Evolutionary conservation across 2,113 vertebrate species (phyloP).

Genomic region (Polyodon spathula): DNA sequence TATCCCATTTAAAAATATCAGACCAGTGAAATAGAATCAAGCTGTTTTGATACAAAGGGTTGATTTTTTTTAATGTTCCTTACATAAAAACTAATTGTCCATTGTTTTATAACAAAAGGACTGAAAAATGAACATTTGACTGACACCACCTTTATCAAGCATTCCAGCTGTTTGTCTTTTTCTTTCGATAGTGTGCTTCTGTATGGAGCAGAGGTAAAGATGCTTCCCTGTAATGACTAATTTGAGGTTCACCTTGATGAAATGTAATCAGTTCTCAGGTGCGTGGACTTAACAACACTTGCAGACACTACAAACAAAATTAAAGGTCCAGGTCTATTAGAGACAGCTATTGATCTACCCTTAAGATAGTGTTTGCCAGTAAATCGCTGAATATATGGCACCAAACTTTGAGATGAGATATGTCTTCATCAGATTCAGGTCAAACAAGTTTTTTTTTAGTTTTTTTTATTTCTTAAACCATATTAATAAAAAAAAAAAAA

Average conservation of each 20-base stretch:
- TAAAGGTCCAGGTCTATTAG: constrained; percentile 23
- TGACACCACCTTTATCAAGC: constrained; percentile 18
- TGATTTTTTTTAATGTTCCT: background rate
- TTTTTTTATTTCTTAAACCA: constrained; percentile 32
- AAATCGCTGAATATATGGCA: constrained; percentile 42
- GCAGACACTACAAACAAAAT: constrained; percentile 11
- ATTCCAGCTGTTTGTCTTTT: constrained; percentile 23
- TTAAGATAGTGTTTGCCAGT: constrained; percentile 32
- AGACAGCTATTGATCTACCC: constrained; percentile 12
- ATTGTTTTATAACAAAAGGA: constrained; percentile 6
- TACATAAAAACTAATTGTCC: background rate
- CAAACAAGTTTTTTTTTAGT: constrained; percentile 22
- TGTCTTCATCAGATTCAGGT: constrained; percentile 38
- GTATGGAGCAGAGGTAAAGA: constrained; percentile 12
- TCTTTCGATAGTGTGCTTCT: constrained; percentile 13
- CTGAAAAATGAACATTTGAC: constrained; percentile 8
- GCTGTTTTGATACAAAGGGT: too few relatives aligned
- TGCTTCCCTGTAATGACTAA: constrained; percentile 7
- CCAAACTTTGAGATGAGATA: constrained; percentile 54
- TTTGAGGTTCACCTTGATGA: background rate
- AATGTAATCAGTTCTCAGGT: constrained; percentile 12
- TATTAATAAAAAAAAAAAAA: constrained; percentile 36
- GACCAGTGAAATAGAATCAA: too few relatives aligned
- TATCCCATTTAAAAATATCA: too few relatives aligned
- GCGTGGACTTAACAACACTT: constrained; percentile 18